These are phyloP conservation scores for Dromiciops gliroides DNA, from an alignment of 2,113 vertebrate genomes.

Conservation along the genomic window DNA sequence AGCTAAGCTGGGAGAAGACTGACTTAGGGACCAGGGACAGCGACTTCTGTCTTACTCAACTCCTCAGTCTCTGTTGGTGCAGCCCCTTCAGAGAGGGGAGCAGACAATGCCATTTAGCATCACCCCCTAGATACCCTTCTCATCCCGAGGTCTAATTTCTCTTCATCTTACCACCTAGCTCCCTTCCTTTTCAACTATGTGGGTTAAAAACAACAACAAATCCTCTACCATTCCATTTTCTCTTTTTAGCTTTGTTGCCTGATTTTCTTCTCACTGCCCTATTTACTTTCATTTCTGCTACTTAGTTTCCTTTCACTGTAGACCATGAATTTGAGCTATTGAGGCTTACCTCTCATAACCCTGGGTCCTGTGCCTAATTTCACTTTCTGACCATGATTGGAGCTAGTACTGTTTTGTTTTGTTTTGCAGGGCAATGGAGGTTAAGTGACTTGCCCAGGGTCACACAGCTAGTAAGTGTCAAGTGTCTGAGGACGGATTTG, in stretches of 20 bases:
- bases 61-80: not conserved
- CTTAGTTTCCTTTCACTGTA: not conserved
- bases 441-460: too few relatives aligned
- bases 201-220: not conserved
- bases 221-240: not conserved
- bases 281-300: not conserved
- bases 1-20: not conserved
- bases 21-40: not conserved
- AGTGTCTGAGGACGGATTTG: too few relatives aligned
- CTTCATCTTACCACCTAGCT: not conserved
- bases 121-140: not conserved
- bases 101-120: not conserved
- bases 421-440: too few relatives aligned
- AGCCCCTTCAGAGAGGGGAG: not conserved
- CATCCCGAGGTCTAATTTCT: not conserved
- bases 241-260: not conserved
- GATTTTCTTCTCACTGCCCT: not conserved
- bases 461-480: too few relatives aligned
- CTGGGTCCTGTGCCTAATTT: not conserved
- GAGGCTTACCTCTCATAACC: not conserved
- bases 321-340: not conserved
- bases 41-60: not conserved
- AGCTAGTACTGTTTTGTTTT: not conserved
- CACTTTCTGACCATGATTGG: not conserved
- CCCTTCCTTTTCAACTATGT: not conserved